Base-by-base conservation (phyloP, 2,888 invertebrate genomes). In the Caenorhabditis plicata region DNA sequence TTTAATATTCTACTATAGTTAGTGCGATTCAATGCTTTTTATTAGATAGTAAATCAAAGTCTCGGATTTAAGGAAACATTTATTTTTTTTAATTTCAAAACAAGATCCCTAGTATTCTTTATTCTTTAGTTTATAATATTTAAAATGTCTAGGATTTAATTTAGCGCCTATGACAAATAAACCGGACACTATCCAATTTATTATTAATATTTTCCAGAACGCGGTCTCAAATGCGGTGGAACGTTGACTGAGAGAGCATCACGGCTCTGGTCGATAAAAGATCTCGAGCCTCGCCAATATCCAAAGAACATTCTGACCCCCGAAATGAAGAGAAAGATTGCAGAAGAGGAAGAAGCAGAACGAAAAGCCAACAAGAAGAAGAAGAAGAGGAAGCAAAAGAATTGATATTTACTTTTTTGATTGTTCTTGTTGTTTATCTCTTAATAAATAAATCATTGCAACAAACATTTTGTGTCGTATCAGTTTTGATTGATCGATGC, bases 201-300 rank as follows among this genome's bases (percentile, higher is more conserved):
- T n/a, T n/a, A 13, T 27, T 1, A 19, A 45, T 26, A 19, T 45
- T 11, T 47, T 67, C 46, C 53, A 74, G 67, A 61, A 4, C 77
- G 82, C 15, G 83, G 83, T 7, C 68, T 85, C n/a, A 85, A 85
- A 69, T 85, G 85, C 77, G 85, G 85, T 15, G 85, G 85, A 20
- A 81, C 82, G 0, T 64, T 84, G 11, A 51, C 78, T 23, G 81
- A 85, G 64, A 67, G 85, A 36, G 84, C 84, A 2, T 72, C 80
- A 31, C 75, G 85, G 48, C 74, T 85, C 27, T 85, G 73, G 58
- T 64, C 58, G 7, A 68, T 77, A 23, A 74, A 73, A 45, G 73
- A 68, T 17, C 41, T 75, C 22, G 29, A 49, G 4, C 60, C 64
- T 11, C 35, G 48, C 2, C 41, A 73, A 13, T 75, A 65, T 39